A percentile compares a stretch with the other conserved stretches of the same genome.
Evolutionary conservation across 2,797 vertebrate species (phyloP).

Genomic region (Knipowitschia caucasica): DNA sequence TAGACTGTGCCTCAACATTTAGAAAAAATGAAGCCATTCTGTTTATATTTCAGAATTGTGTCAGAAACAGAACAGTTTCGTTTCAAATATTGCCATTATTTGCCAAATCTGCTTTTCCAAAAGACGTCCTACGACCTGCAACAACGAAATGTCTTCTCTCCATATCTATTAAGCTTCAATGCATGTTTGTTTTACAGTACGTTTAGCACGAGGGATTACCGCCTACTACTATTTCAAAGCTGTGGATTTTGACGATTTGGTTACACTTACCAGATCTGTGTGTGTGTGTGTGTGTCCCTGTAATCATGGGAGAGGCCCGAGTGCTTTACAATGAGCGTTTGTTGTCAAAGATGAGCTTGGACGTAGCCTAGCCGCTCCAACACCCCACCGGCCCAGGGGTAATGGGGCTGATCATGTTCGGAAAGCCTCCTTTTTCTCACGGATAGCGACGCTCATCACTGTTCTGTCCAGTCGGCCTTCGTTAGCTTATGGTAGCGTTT

Average conservation of each 20-base stretch:
- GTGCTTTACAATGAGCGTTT: slow-evolving; percentile 74
- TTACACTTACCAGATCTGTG: slow-evolving; percentile 73
- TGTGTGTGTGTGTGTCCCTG: slow-evolving; percentile 73
- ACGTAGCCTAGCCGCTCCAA: slow-evolving; percentile 19
- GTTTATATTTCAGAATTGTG: too few species aligned
- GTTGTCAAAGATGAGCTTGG: slow-evolving; percentile 68
- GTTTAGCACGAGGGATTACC: not conserved
- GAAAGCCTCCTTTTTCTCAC: slow-evolving; percentile 68
- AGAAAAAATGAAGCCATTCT: too few species aligned
- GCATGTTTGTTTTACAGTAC: not conserved
- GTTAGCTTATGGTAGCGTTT: too few species aligned
- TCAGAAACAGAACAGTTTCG: too few species aligned
- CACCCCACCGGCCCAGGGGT: slow-evolving; percentile 64
- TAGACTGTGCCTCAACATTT: too few species aligned
- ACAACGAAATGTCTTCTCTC: too few species aligned
- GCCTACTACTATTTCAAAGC: slow-evolving; percentile 23
- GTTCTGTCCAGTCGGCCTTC: slow-evolving; percentile 2
- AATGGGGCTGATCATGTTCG: slow-evolving; percentile 76
- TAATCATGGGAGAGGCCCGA: slow-evolving; percentile 75
- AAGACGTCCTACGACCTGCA: too few species aligned
- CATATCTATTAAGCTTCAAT: not conserved
- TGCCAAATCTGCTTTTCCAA: too few species aligned
- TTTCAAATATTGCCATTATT: too few species aligned
- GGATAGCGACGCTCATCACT: slow-evolving; percentile 44
- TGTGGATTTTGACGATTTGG: slow-evolving; percentile 67